These are phyloP conservation scores for Epizoanthus scotinus DNA, from an alignment of 92 coral and sea anemone genomes.

Conservation along the genomic window DNA sequence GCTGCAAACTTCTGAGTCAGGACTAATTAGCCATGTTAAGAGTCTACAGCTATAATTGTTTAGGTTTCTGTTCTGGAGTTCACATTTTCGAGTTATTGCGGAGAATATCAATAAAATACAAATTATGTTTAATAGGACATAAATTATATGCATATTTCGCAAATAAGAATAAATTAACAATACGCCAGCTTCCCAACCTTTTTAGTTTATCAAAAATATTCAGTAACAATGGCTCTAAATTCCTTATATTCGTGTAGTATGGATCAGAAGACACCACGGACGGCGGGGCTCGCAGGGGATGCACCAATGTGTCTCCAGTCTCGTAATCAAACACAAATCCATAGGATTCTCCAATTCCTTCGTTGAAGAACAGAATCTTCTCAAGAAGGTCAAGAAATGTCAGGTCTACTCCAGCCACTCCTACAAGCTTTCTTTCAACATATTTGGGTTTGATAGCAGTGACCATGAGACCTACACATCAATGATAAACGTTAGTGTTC, in stretches of 20 bases:
- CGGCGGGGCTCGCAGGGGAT: slow-evolving; percentile 36
- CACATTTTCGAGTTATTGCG: too few relatives aligned
- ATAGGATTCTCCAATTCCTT: slow-evolving; percentile 33
- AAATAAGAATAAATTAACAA: too few relatives aligned
- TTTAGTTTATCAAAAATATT: too few relatives aligned
- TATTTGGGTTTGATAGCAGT: slow-evolving; percentile 37
- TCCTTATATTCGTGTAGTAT: slow-evolving; percentile 4
- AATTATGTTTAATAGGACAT: too few relatives aligned
- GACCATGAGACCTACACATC: slow-evolving; percentile 23
- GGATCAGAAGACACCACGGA: slow-evolving; percentile 32
- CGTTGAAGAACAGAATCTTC: slow-evolving; percentile 25
- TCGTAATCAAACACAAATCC: slow-evolving; percentile 32
- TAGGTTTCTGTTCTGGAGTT: too few relatives aligned
- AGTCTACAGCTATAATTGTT: too few relatives aligned
- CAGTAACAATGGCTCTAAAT: slow-evolving; percentile 8
- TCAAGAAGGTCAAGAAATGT: slow-evolving; percentile 31
- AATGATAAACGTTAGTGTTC: neutral
- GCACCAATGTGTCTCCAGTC: slow-evolving; percentile 18
- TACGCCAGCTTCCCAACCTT: too few relatives aligned
- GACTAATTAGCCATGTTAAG: too few relatives aligned
- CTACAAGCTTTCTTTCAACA: neutral
- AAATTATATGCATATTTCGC: too few relatives aligned
- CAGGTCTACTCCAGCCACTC: slow-evolving; percentile 31
- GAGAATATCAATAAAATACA: too few relatives aligned
- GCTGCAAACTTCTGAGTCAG: too few relatives aligned